A percentile compares a stretch with the other conserved stretches of the same genome.
phyloP scores from a whole-genome alignment of 2,888 invertebrate genomes.

The Anaspis maculata region DNA sequence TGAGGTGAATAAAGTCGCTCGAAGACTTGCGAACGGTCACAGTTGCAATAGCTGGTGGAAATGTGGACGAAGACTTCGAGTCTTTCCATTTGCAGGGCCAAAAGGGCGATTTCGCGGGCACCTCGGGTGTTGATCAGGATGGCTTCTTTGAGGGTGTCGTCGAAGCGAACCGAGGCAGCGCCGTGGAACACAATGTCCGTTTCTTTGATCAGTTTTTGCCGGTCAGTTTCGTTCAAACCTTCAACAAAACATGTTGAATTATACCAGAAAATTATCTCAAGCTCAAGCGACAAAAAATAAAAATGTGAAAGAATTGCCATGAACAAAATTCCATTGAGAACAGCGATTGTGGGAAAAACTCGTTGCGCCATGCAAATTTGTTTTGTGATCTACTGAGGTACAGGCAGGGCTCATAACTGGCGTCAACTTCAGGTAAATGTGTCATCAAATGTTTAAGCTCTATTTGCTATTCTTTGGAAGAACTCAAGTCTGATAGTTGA shows the following conservation, averaged over 20 bases:
- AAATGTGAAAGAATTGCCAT: no score
- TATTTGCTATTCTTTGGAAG: no score
- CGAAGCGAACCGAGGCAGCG: conserved; percentile 77
- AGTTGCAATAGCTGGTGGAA: conserved; percentile 83
- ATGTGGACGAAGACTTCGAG: conserved; percentile 60
- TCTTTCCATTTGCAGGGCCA: conserved; percentile 50
- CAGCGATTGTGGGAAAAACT: no score
- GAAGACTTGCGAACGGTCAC: conserved; percentile 56
- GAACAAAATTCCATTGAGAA: no score
- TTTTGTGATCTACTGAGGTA: no score
- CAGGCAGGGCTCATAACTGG: no score
- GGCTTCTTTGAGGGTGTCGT: conserved; percentile 63
- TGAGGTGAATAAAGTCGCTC: conserved; percentile 67
- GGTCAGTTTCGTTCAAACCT: conserved; percentile 48
- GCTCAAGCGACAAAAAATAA: no score
- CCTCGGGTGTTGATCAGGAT: conserved; percentile 57
- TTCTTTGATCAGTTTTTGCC: conserved; percentile 47
- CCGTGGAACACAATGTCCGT: conserved; percentile 66
- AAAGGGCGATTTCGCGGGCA: conserved; percentile 53
- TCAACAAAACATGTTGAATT: conserved; percentile 9
- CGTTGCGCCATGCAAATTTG: no score
- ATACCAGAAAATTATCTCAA: no score
- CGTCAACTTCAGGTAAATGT: no score
- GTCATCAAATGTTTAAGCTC: no score
- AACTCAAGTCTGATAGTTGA: no score